phyloP scores from a whole-genome alignment of 2,888 invertebrate species.

The Drosophila kokeensis region DNA sequence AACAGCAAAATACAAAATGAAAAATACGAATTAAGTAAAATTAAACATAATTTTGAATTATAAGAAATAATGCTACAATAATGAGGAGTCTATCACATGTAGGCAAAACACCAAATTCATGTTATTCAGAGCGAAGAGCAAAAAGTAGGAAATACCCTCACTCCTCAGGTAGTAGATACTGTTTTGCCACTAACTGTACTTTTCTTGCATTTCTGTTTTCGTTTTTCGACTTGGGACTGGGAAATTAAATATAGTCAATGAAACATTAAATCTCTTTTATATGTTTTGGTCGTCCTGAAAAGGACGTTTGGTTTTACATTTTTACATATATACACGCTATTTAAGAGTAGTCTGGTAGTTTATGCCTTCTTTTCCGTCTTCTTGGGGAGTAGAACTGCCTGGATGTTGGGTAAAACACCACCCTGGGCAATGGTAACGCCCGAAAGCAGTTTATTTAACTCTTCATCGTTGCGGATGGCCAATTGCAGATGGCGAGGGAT shows the following conservation, averaged over 20 bases:
- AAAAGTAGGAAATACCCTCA: background rate
- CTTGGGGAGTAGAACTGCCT: slow-evolving; percentile 90
- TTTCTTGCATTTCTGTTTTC: background rate
- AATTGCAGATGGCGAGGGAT: too few relatives aligned
- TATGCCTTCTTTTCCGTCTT: slow-evolving; percentile 16
- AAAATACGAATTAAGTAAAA: too few relatives aligned
- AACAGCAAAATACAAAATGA: too few relatives aligned
- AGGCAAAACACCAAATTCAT: too few relatives aligned
- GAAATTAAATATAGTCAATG: background rate
- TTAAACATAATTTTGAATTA: too few relatives aligned
- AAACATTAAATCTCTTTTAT: background rate
- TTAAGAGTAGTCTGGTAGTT: background rate
- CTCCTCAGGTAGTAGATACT: background rate
- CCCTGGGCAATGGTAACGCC: slow-evolving; percentile 87
- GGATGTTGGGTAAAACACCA: slow-evolving; percentile 93
- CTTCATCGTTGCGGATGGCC: too few relatives aligned
- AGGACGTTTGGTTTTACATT: slow-evolving; percentile 3
- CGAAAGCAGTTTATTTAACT: too few relatives aligned
- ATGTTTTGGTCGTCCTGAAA: slow-evolving; percentile 10
- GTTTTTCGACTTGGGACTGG: background rate
- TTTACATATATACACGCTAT: slow-evolving; percentile 1
- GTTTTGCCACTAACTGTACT: background rate
- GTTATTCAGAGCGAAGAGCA: background rate
- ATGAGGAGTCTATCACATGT: too few relatives aligned
- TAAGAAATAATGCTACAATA: too few relatives aligned